Base-by-base conservation (phyloP, 2,113 vertebrate genomes). In the Periophthalmus modestus region DNA sequence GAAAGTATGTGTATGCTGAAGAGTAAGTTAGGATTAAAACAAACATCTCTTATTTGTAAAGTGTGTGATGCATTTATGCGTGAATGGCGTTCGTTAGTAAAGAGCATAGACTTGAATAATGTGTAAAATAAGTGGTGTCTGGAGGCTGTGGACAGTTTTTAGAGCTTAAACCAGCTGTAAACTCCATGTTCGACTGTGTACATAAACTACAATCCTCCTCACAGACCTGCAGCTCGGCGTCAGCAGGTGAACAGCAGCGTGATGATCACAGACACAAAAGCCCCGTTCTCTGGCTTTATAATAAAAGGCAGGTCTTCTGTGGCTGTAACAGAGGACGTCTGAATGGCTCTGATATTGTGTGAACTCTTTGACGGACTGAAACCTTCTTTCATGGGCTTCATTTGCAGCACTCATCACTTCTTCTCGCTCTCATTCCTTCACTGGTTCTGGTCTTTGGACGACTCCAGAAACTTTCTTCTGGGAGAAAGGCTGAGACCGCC, bases 401-500 rank as follows among this genome's bases (percentile, higher is more conserved):
- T 74, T 73, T 75, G 57, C 46, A 52, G 70, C 80, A 66, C 58
- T 73, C 70, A 21, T 68, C 62, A 4, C 48, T 50, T 74, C 57
- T 57, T 62, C 71, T 68, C 65, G 24, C 75, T 74, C 50, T 71
- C 47, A 71, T 80, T 83, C 81, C 80, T 77, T 74, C 69, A 50
- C 79, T 36, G 66, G 34, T 11, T 74, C 62, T 50, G 69, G 52
- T 81, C 78, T 82, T 82, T 84, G 85, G 84, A 83, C 75, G 79
- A 80, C 75, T 78, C 74, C 48, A 52, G 73, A 71, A 72, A 33
- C 58, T 77, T 88, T 36, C 75, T 81, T 82, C 16, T 2, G 83
- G 79, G 90, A 87, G 61, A n/a, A 2, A 21, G 39, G 75, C 88
- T 89, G 89, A 91, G 89, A 82, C 79, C 58, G 77, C 75, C 82